These are phyloP conservation scores for Notospermus geniculatus DNA, from an alignment of 1,140 invertebrate genomes.

Conservation along the genomic window DNA sequence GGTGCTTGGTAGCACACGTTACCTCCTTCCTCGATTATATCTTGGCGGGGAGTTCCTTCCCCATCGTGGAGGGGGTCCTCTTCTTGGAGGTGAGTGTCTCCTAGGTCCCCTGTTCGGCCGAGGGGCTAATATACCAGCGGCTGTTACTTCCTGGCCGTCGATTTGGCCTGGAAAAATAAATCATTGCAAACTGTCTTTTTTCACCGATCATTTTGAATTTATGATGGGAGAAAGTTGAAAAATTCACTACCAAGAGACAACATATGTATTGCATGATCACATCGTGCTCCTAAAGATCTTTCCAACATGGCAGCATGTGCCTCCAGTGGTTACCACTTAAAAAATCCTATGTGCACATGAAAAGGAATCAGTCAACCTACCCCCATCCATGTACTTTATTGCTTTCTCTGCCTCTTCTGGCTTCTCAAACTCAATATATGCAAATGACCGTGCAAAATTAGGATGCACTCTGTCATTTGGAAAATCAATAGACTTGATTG, in stretches of 20 bases:
- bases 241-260: too few species aligned
- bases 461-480: slow-evolving; percentile 82
- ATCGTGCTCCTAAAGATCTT: too few species aligned
- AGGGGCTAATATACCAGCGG: slow-evolving; percentile 81
- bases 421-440: slow-evolving; percentile 91
- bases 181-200: too few species aligned
- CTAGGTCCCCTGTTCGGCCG: slow-evolving; percentile 65
- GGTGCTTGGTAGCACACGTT: too few species aligned
- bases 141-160: slow-evolving; percentile 89
- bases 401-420: slow-evolving; percentile 96
- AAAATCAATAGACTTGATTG: slow-evolving; percentile 86
- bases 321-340: too few species aligned
- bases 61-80: slow-evolving; percentile 61
- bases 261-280: too few species aligned
- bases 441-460: slow-evolving; percentile 82
- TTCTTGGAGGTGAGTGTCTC: slow-evolving; percentile 53
- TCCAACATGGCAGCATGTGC: too few species aligned
- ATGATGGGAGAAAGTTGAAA: too few species aligned
- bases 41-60: slow-evolving; percentile 37
- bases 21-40: slow-evolving; percentile 12
- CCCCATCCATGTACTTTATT: slow-evolving; percentile 99
- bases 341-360: too few species aligned
- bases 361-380: too few species aligned
- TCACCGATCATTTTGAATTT: too few species aligned
- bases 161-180: slow-evolving; percentile 56